Evolutionary conservation across 2,888 invertebrate species (phyloP), one percentile per base, ranked within the genome.

Genomic region (Stenolophus ochropezus): DNA sequence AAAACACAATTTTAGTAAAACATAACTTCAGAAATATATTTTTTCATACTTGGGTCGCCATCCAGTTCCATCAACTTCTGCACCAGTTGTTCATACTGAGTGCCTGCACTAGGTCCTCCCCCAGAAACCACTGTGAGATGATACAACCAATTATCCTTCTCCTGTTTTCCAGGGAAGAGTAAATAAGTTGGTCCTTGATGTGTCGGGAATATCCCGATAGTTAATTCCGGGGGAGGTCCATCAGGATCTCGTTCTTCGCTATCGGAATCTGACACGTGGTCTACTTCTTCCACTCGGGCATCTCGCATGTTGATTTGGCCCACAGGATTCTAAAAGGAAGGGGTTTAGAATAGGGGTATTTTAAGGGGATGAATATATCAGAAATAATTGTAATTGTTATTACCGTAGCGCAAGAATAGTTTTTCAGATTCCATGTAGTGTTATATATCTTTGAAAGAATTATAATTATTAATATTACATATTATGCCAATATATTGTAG

Each of bases 11-110:
- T 58, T 18, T 51, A 8, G 16, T 69, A 47, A 51, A 53, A 14
- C 4, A 61, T n/a, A 21, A 58, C 11, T 21, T 18, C 0, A 25
- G 14, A 27, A 27, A 16, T 20, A 42, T 8, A 16, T 47, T 69
- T 16, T 33, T 18, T 90, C 93, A 91, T 88, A 95, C 96, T 96
- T 11, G 97, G 94, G 90, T 98, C 97, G 0, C 97, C 98, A 86
- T 98, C 97, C 49, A 96, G 96, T 89, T 98, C 97, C 98, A 98
- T 98, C 33, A 99, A 92, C 89, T 97, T 97, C 89, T 98, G 97
- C 56, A 98, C 94, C 14, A 98, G 91, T 87, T 98, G 97, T 88
- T 99, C 99, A 88, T 97, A 98, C 88, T 98, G 97, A 0, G 98
- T 98, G 73, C 98, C 98, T 53, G 95, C 96, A 87, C 95, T 96